These are phyloP conservation scores for Plectropomus leopardus DNA, from an alignment of 2,113 vertebrate genomes.

Conservation along the genomic window DNA sequence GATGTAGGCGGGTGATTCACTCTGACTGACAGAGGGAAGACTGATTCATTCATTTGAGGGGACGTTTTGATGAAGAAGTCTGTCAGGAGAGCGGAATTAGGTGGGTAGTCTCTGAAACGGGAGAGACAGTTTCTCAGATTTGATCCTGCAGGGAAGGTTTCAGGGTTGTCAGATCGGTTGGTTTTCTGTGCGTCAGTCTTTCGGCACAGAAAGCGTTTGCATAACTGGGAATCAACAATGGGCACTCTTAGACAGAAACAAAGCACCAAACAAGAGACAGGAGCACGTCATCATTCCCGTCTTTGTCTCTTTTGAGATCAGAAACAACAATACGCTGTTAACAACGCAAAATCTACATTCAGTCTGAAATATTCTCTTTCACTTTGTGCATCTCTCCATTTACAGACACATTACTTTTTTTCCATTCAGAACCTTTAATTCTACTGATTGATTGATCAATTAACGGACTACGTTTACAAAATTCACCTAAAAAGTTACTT, in stretches of 20 bases:
- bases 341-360: neutral
- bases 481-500: neutral
- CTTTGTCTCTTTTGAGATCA: constrained; percentile 60
- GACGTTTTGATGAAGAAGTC: constrained; percentile 37
- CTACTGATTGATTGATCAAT: neutral
- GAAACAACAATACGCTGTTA: constrained; percentile 11
- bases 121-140: neutral
- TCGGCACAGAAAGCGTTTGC: constrained; percentile 43
- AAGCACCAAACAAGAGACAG: constrained; percentile 55
- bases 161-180: neutral
- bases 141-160: constrained; percentile 3
- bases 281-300: constrained; percentile 45
- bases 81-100: constrained; percentile 47
- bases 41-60: constrained; percentile 63
- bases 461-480: neutral
- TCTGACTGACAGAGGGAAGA: constrained; percentile 57
- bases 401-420: too few relatives aligned
- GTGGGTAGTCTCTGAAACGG: constrained; percentile 8
- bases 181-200: constrained; percentile 43
- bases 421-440: neutral
- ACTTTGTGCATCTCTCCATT: constrained; percentile 19
- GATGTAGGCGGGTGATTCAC: constrained; percentile 72
- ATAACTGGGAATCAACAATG: constrained; percentile 63
- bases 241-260: constrained; percentile 61
- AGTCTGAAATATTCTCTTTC: neutral